Evolutionary conservation across 2,797 vertebrate species (phyloP).

Genomic region (Gephyroberyx darwinii): DNA sequence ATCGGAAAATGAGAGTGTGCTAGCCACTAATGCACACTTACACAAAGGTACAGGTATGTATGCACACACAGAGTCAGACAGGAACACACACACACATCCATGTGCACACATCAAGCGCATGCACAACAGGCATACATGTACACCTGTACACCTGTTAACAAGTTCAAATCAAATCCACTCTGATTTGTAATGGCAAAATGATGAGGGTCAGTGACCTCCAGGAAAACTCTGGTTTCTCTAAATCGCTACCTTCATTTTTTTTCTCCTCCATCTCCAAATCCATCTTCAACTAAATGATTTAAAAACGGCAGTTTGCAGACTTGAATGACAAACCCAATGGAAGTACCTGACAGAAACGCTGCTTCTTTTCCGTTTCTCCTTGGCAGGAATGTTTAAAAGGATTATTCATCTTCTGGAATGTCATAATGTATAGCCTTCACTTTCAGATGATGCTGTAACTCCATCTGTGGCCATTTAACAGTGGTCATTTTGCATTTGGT

Average conservation of each 20-base stretch:
- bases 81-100: not conserved
- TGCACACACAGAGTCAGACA: not conserved
- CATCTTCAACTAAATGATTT: constrained; percentile 22
- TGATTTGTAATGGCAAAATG: constrained; percentile 7
- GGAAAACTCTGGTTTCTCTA: not conserved
- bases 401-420: constrained; percentile 15
- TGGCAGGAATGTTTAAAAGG: constrained; percentile 5
- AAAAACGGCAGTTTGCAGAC: constrained; percentile 1
- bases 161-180: constrained; percentile 21
- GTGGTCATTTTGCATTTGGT: constrained; percentile 4
- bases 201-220: constrained; percentile 41
- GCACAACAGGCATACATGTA: not conserved
- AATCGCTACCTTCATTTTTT: constrained; percentile 11
- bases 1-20: constrained; percentile 9
- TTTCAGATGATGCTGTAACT: not conserved
- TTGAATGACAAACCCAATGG: constrained; percentile 13
- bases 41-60: not conserved
- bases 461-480: not conserved
- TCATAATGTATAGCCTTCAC: not conserved
- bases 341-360: not conserved
- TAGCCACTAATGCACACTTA: not conserved
- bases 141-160: constrained; percentile 4
- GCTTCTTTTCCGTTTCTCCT: not conserved
- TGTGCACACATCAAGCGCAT: not conserved
- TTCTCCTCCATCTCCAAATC: not conserved